Base-by-base conservation (phyloP, 2,113 vertebrate species). In the Noctilio leporinus region DNA sequence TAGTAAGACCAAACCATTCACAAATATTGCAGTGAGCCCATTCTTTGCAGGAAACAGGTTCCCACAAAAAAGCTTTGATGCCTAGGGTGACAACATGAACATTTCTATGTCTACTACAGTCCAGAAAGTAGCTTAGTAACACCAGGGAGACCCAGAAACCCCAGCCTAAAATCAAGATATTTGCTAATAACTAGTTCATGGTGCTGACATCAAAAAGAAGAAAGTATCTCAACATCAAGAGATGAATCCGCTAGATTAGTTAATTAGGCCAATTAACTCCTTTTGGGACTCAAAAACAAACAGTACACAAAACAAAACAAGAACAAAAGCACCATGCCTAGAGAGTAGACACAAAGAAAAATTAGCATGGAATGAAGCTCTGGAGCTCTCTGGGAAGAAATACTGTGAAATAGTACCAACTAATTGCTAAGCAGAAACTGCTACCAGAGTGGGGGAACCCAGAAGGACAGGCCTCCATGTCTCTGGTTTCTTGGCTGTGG, bases 1-100 rank as follows among this genome's bases (percentile, higher is more conserved):
- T 96, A 86, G 80, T 91, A 83, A 97, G 95, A 97, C 82, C 83
- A 97, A 94, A 45, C 51, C 35, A 96, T 43, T 96, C 92, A 95
- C 90, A 78, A 62, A 7, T 88, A 94, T 92, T 84, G 40, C 38
- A 67, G 55, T 78, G 22, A 30, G 35, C 10, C 28, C 43, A 86
- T 93, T 84, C 51, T 67, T 84, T 85, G 35, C 38, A 83, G 80
- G 24, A 95, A 93, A 70, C 82, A 93, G 80, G 26, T 95, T 96
- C 49, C 93, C 85, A 97, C 89, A 90, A 97, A 86, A 95, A 94
- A 96, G 87, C 88, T 67, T 67, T 75, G 47, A 77, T 95, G 84
- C 28, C 57, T 84, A 85, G 82, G 43, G 5, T 95, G 94, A 91
- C 62, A 81, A 30, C 51, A 72, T 6, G 86, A 53, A n/a, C 93